Evolutionary conservation across 2,888 invertebrate species (phyloP), one percentile per base, ranked within the genome.

Genomic region (Heliconius hortense): DNA sequence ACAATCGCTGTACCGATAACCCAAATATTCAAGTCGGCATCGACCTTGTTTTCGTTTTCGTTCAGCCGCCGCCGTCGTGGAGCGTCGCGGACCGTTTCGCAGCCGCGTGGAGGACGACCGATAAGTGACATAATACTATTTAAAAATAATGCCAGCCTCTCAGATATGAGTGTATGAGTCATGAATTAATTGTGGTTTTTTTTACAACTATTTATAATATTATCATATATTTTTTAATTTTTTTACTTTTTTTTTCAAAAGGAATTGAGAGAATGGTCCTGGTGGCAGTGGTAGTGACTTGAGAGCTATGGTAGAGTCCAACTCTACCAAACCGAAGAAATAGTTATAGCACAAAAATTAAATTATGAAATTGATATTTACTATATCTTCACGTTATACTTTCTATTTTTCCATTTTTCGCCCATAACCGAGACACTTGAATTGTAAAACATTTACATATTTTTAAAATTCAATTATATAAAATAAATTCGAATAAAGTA

Each of bases 41-140:
- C 91, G 92, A 88, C 93, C 92, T 93, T 92, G 92, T 88, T 91
- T 92, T 92, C 91, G 82, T 87, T 93, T 93, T 93, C 91, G 85
- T 91, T 92, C 82, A 81, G 76, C 77, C 59, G 71, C 5, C 69
- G 69, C 10, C 68, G 71, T 24, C 69, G 69, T 24, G 28, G 68
- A 74, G 72, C 78, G 80, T 79, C 82, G 79, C 81, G 82, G 82
- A 80, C 80, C 80, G 85, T 84, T 83, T 84, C 82, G 84, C 82
- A 85, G 48, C 48, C 48, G 48, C 48, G 84, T 86, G 81, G 81
- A 80, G 81, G 80, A 79, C 77, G 60, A 81, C 81, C 81, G 82
- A 84, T 81, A 82, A 84, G 82, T 90, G 87, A 89, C 85, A 90
- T 81, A 82, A 82, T 75, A 68, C 74, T 78, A 81, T 81, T 77